A percentile compares a stretch with the other conserved stretches of the same genome.
Evolutionary conservation across 2,797 vertebrate genomes (phyloP).

Genomic region (Adelosebastes latens): DNA sequence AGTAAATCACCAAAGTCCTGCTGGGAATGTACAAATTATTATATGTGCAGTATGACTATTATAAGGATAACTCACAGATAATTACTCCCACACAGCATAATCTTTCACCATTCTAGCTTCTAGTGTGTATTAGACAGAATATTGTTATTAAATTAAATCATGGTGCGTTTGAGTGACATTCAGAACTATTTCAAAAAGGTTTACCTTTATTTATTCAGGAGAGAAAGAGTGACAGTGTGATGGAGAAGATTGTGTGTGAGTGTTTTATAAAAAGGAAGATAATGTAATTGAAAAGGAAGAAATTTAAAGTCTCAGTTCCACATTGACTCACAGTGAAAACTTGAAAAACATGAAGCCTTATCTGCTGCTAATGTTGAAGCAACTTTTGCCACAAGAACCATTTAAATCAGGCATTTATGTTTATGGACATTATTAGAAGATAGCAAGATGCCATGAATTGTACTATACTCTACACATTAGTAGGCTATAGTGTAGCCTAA

Average conservation of each 20-base stretch:
- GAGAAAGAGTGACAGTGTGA: not conserved
- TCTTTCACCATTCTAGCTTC: not conserved
- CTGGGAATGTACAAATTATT: not conserved
- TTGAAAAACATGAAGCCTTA: too few relatives aligned
- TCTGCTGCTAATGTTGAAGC: not conserved
- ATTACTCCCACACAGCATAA: not conserved
- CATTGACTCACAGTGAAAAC: not conserved
- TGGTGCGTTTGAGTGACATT: not conserved
- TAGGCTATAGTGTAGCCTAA: not conserved
- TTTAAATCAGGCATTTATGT: not conserved
- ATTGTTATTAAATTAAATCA: not conserved
- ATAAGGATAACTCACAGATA: too few relatives aligned
- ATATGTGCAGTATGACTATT: not conserved
- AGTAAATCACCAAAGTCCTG: not conserved
- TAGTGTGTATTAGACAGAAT: not conserved
- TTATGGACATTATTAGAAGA: not conserved
- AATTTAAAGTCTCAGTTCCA: not conserved
- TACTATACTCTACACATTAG: not conserved
- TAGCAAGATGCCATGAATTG: not conserved
- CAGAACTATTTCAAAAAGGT: not conserved
- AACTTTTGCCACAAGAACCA: not conserved
- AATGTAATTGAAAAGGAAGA: not conserved
- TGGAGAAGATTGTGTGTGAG: not conserved
- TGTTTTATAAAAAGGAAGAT: not conserved
- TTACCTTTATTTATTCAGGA: not conserved